Conservation (phyloP, 2,888 invertebrate species). For the Caenorhabditis sinica region DNA sequence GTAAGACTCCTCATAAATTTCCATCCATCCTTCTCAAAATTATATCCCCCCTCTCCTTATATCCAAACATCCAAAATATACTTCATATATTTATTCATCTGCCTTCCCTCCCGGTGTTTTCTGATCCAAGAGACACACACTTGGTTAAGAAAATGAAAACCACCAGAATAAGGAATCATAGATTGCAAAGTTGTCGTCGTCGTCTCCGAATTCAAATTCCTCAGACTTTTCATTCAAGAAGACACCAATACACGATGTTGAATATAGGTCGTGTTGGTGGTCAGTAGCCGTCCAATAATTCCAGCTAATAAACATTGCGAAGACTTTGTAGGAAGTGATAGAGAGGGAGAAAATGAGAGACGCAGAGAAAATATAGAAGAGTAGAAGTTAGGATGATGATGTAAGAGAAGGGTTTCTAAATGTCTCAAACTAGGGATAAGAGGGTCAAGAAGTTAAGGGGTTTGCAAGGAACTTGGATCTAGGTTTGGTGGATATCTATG, state of each 20-base stretch:
- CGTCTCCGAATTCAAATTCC: not conserved
- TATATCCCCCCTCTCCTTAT: not conserved
- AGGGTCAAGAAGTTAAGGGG: not conserved
- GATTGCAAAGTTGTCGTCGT: constrained; percentile 26
- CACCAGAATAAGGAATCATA: constrained; percentile 30
- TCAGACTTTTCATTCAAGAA: not conserved
- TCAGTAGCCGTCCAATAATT: constrained; percentile 20
- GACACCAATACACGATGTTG: constrained; percentile 26
- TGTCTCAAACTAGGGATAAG: not conserved
- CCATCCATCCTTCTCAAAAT: not conserved
- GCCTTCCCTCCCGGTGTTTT: constrained; percentile 9
- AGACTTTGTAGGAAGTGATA: not conserved
- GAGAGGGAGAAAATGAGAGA: constrained; percentile 20
- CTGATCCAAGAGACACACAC: not conserved
- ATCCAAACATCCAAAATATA: not conserved
- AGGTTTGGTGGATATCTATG: no score
- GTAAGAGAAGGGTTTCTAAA: not conserved
- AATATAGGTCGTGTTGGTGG: constrained; percentile 36
- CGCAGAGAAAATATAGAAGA: constrained; percentile 7
- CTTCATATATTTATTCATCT: constrained; percentile 10
- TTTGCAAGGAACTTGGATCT: no score
- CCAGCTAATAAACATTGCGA: constrained; percentile 41
- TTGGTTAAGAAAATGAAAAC: no score
- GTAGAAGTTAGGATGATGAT: constrained; percentile 9
- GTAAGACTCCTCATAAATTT: not conserved